Percentiles rank a stretch among this genome's conserved stretches.
phyloP scores from a whole-genome alignment of 1,140 invertebrate species.

The Aphidius gifuensis region DNA sequence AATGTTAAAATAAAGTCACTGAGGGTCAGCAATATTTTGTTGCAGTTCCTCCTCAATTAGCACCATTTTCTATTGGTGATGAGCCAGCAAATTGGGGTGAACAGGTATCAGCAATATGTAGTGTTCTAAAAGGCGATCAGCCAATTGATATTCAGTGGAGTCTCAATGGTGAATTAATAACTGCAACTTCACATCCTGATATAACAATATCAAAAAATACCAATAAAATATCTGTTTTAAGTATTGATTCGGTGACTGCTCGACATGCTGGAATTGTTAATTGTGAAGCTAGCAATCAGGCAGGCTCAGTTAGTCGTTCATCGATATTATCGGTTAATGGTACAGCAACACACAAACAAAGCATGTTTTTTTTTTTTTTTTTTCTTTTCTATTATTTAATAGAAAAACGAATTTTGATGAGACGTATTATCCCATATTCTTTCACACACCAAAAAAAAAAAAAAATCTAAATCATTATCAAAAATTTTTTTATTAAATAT shows the following conservation, averaged over 20 bases:
- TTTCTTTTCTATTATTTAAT: constrained; percentile 27
- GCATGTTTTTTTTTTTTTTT: constrained; percentile 8
- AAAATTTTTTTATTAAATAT: too few relatives aligned
- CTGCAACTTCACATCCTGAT: constrained; percentile 58
- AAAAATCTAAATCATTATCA: too few relatives aligned
- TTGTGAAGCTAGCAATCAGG: constrained; percentile 59
- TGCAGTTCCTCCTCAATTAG: constrained; percentile 62
- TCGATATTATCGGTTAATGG: constrained; percentile 61
- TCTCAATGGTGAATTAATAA: constrained; percentile 65
- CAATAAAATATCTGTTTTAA: constrained; percentile 67
- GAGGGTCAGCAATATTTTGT: background rate
- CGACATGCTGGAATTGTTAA: constrained; percentile 60
- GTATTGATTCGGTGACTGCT: constrained; percentile 59
- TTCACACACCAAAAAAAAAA: background rate
- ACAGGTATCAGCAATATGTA: constrained; percentile 60
- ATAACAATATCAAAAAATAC: constrained; percentile 69
- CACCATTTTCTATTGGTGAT: constrained; percentile 63
- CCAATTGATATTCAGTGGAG: constrained; percentile 57
- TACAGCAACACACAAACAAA: constrained; percentile 37
- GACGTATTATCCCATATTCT: constrained; percentile 38
- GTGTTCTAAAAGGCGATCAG: constrained; percentile 59
- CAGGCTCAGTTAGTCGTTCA: constrained; percentile 59
- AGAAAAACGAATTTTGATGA: constrained; percentile 23
- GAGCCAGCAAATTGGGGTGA: constrained; percentile 60
- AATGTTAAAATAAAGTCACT: too few relatives aligned